Evolutionary conservation across 1,140 invertebrate genomes (phyloP), one percentile per base, ranked within the genome.

Genomic region (Charaxes varanes): DNA sequence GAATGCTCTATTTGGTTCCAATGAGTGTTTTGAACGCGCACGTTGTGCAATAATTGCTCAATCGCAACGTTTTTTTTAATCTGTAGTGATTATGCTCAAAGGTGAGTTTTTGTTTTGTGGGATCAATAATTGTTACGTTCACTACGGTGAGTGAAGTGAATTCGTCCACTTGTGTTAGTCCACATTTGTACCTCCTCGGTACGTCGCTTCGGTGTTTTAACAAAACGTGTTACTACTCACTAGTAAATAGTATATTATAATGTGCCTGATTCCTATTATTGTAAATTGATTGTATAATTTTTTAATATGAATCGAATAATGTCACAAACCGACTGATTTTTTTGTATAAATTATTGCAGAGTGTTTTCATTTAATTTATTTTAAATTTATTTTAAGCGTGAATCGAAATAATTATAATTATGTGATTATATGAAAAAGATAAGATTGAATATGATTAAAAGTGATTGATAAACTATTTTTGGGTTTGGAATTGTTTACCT

Each of bases 181-280:
- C 36, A 43, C 28, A 36, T 36, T 13, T 36, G 51, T 53, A 58
- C 54, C 22, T 51, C 23, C 41, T 48, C 22, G 36, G 43, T 46
- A 46, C 17, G 10, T 24, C 14, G 27, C 37, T 45, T 44, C 26
- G 49, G 50, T 32, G 27, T 56, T 54, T 53, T 49, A 58, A 53
- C 7, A 28, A 28, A 17, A 13, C 44, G 45, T 37, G 46, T 56
- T 43, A 53, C 56, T 61, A 68, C 58, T 73, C 69, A 77, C 53
- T 73, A 76, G 60, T 61, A 47, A 52, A 65, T 77, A 74, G 53
- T 28, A 18, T 30, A 40, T 44, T 34, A 61, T 64, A 65, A 78
- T 79, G 73, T 79, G 71, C 69, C 74, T 78, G 74, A 79, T 82
- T 82, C 78, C 74, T 82, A 78, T 74, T 79, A 82, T 69, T 74